phyloP scores from a whole-genome alignment of 2,888 invertebrate species.

The Oligia fasciuncula region DNA sequence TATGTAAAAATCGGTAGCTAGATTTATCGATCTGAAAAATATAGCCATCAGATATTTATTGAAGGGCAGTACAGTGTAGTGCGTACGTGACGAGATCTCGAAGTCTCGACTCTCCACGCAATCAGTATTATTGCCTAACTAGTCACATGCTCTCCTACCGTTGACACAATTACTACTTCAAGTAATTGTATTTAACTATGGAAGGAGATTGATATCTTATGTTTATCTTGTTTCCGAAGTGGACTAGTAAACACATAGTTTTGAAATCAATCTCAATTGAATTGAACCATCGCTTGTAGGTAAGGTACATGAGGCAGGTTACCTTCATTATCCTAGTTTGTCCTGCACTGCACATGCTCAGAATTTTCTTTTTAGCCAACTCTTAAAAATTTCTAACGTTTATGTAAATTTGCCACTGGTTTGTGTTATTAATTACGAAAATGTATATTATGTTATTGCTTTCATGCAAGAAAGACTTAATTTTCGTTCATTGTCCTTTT shows the following conservation, averaged over 20 bases:
- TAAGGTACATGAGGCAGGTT: background rate
- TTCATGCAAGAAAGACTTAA: background rate
- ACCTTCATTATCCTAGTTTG: background rate
- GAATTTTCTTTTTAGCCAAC: background rate
- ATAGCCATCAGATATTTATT: conserved; percentile 30
- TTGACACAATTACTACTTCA: conserved; percentile 72
- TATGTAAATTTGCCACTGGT: background rate
- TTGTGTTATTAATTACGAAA: background rate
- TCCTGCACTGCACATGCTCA: background rate
- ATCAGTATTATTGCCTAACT: conserved; percentile 69
- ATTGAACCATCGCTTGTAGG: background rate
- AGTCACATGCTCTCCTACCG: conserved; percentile 73
- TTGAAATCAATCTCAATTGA: conserved; percentile 16
- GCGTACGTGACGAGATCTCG: conserved; percentile 60
- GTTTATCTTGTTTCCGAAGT: conserved; percentile 29
- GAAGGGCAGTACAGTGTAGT: conserved; percentile 56
- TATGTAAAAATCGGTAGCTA: background rate
- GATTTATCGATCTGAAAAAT: conserved; percentile 9
- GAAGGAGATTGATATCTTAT: conserved; percentile 45
- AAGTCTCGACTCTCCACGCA: conserved; percentile 48
- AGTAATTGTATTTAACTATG: conserved; percentile 41
- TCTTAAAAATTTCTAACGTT: background rate
- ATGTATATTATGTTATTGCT: no score
- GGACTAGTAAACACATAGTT: conserved; percentile 2
- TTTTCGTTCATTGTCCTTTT: conserved; percentile 1